Evolutionary conservation across 2,113 vertebrate species (phyloP).

Genomic region (Anoplopoma fimbria): DNA sequence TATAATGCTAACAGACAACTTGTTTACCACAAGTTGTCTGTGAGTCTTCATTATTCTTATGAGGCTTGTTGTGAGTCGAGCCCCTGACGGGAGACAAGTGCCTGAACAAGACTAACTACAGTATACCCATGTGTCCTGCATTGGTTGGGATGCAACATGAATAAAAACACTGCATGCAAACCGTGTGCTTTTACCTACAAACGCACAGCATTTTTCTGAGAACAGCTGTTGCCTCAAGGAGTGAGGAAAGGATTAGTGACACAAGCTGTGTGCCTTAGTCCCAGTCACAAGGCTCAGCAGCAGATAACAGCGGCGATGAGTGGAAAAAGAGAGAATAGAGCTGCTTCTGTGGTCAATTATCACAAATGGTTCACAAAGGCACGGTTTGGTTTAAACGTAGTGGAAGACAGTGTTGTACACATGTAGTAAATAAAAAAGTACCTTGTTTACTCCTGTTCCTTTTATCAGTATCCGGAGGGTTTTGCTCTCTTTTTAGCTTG

Average conservation of each 20-base stretch:
- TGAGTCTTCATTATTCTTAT: not conserved
- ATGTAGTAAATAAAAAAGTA: not conserved
- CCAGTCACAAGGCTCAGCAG: conserved; percentile 44
- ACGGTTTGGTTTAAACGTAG: not conserved
- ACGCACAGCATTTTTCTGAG: conserved; percentile 20
- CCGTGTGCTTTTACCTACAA: not conserved
- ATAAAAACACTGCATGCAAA: not conserved
- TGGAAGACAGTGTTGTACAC: not conserved
- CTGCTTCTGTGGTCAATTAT: conserved; percentile 18
- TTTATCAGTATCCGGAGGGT: not conserved
- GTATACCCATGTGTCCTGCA: not conserved
- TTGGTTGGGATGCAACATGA: not conserved
- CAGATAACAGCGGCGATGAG: not conserved
- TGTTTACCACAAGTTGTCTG: not conserved
- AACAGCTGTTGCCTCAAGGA: conserved; percentile 26
- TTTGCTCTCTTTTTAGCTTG: not conserved
- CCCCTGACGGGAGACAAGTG: not conserved
- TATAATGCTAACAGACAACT: not conserved
- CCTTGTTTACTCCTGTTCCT: not conserved
- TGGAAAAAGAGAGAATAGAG: not conserved
- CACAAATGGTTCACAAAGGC: conserved; percentile 3
- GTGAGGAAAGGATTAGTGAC: conserved; percentile 20
- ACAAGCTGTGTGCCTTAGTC: conserved; percentile 13
- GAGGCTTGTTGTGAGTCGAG: not conserved
- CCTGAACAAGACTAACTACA: not conserved